Base-by-base conservation (phyloP, 2,797 vertebrate species). In the Mallotus villosus region DNA sequence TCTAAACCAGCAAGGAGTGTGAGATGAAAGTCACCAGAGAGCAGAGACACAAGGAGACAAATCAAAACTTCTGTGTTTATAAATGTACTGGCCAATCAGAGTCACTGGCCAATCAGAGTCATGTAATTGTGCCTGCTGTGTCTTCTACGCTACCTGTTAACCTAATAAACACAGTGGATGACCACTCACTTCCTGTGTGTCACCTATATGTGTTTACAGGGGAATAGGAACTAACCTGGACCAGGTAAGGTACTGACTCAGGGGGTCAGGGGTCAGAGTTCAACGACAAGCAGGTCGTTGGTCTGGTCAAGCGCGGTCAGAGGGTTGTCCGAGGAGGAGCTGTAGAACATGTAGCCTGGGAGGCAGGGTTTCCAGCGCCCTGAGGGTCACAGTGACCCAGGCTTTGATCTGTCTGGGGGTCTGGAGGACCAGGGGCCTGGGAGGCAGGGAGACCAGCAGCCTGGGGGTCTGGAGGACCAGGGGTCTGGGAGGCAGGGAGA, bases 91-190 rank as follows among this genome's bases (percentile, higher is more conserved):
- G 82, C 84, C 84, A 86, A 84, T 87, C 82, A 82, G 81, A 90
- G 82, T 88, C 83, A 83, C 80, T 85, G 83, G 82, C 84, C 84
- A 86, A 84, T 87, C 82, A 82, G 81, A 90, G 82, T 88, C 83
- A 83, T 90, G 86, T 88, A 84, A 82, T 83, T 86, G 86, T 92
- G 87, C 87, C 90, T 91, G 87, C 77, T 84, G 85, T 91, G 81
- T 90, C 81, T 84, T 81, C 81, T 82, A 86, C 78, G 81, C 87
- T 87, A 82, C 80, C 78, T 82, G 86, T 91, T 77, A 84, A 87
- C 87, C 83, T 46, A 92, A 91, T 91, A 91, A 92, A 90, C 22
- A 86, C 82, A 80, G 74, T 85, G 77, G 85, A 82, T 75, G 67
- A 76, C 49, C 17, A 25, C 34, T 9, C 29, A 49, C 14, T 24